These are phyloP conservation scores for Glaucidium brasilianum DNA, from an alignment of 2,113 vertebrate species.

Conservation along the genomic window DNA sequence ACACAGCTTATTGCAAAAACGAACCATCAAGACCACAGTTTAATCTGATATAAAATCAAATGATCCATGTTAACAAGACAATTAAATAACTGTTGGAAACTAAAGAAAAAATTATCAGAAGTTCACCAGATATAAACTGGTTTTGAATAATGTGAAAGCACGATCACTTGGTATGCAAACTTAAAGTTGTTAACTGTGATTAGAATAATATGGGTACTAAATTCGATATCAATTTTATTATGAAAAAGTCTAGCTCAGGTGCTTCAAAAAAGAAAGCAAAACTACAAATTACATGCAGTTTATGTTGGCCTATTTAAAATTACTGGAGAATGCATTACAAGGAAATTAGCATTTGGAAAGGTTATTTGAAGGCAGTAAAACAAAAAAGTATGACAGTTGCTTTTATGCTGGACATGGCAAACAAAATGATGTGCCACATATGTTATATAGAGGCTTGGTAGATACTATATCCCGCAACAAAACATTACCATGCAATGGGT, in stretches of 20 bases:
- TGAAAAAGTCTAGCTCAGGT: not conserved
- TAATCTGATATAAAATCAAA: conserved; percentile 21
- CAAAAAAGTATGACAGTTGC: not conserved
- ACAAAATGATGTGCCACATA: not conserved
- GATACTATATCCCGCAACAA: not conserved
- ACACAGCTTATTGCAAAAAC: not conserved
- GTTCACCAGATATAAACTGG: not conserved
- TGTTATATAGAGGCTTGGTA: not conserved
- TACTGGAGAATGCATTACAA: not conserved
- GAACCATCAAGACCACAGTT: not conserved
- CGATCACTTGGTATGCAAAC: not conserved
- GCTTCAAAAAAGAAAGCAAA: not conserved
- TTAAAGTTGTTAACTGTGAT: not conserved
- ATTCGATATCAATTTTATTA: not conserved
- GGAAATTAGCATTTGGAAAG: not conserved
- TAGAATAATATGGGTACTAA: not conserved
- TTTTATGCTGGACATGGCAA: not conserved
- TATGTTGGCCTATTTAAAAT: not conserved
- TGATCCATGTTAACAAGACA: conserved; percentile 42
- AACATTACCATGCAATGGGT: not conserved
- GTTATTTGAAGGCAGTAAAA: not conserved
- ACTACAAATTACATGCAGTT: not conserved
- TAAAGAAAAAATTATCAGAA: not conserved
- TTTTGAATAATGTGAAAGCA: not conserved
- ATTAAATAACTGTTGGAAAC: conserved; percentile 16